Percentiles rank a stretch among this genome's conserved stretches.
Evolutionary conservation across 1,140 invertebrate species (phyloP).

Genomic region (Drosophila auraria): DNA sequence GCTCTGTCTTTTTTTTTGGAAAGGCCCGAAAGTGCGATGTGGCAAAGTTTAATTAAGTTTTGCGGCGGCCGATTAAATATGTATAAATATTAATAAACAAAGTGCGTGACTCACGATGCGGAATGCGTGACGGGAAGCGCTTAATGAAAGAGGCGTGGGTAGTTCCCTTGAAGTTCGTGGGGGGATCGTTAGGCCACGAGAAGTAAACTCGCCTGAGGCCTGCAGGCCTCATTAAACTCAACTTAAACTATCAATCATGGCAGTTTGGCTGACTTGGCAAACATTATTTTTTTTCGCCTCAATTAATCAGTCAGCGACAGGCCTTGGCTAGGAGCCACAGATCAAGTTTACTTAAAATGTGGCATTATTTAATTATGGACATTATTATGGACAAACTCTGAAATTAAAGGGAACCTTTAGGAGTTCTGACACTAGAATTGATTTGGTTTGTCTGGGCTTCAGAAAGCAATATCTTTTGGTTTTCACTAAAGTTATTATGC

Average conservation of each 20-base stretch:
- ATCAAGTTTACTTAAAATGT: conserved; percentile 12
- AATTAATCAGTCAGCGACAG: conserved; percentile 69
- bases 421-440: neutral
- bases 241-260: conserved; percentile 73
- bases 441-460: no score
- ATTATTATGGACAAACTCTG: neutral
- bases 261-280: conserved; percentile 38
- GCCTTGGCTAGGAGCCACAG: neutral
- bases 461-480: neutral
- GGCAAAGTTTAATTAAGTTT: conserved; percentile 62
- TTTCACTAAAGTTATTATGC: neutral
- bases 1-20: conserved; percentile 6
- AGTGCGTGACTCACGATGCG: conserved; percentile 30
- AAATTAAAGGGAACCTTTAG: neutral
- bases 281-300: conserved; percentile 48
- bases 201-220: conserved; percentile 10
- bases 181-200: neutral
- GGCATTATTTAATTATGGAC: conserved; percentile 1
- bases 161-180: neutral
- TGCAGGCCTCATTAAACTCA: conserved; percentile 61
- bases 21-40: conserved; percentile 17
- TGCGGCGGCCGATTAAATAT: conserved; percentile 55
- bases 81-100: conserved; percentile 56
- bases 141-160: neutral
- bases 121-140: conserved; percentile 6